phyloP scores from a whole-genome alignment of 2,888 invertebrate genomes.

The Ametastegia equiseti region DNA sequence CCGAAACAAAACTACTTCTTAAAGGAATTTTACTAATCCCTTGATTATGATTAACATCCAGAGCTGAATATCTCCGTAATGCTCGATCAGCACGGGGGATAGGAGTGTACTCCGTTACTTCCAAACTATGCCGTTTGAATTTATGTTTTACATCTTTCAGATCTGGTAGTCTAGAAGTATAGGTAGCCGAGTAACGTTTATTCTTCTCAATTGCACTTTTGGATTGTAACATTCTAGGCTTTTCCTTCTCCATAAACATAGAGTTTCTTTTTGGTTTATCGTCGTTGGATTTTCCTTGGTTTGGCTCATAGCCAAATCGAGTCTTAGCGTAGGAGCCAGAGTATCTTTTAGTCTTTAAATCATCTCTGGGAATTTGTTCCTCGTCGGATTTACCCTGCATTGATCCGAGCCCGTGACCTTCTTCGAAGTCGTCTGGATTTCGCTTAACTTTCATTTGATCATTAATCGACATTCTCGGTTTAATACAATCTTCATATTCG shows the following conservation, averaged over 20 bases:
- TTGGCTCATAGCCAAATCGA: slow-evolving; percentile 53
- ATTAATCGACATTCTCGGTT: slow-evolving; percentile 58
- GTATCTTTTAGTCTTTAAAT: slow-evolving; percentile 59
- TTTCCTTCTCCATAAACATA: slow-evolving; percentile 63
- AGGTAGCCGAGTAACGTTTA: slow-evolving; percentile 69
- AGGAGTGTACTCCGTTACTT: slow-evolving; percentile 64
- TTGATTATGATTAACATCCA: slow-evolving; percentile 74
- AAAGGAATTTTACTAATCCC: slow-evolving; percentile 72
- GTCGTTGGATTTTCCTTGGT: slow-evolving; percentile 53
- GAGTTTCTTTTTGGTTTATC: slow-evolving; percentile 65
- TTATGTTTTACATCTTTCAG: slow-evolving; percentile 65
- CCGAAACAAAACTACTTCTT: slow-evolving; percentile 64
- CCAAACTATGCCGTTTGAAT: slow-evolving; percentile 70
- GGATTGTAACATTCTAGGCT: slow-evolving; percentile 58
- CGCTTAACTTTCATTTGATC: slow-evolving; percentile 60
- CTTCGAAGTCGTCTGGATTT: slow-evolving; percentile 55
- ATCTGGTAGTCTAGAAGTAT: slow-evolving; percentile 62
- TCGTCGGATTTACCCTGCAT: slow-evolving; percentile 29
- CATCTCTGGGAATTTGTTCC: slow-evolving; percentile 46
- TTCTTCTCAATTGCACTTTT: slow-evolving; percentile 63
- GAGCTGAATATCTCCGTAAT: slow-evolving; percentile 60
- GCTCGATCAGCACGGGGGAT: slow-evolving; percentile 57
- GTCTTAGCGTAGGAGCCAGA: slow-evolving; percentile 56
- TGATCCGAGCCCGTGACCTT: slow-evolving; percentile 42
- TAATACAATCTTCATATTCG: slow-evolving; percentile 67